Percentiles rank a stretch among this genome's conserved stretches.
phyloP scores from a whole-genome alignment of 2,113 vertebrate species.

The Tachycineta bicolor region DNA sequence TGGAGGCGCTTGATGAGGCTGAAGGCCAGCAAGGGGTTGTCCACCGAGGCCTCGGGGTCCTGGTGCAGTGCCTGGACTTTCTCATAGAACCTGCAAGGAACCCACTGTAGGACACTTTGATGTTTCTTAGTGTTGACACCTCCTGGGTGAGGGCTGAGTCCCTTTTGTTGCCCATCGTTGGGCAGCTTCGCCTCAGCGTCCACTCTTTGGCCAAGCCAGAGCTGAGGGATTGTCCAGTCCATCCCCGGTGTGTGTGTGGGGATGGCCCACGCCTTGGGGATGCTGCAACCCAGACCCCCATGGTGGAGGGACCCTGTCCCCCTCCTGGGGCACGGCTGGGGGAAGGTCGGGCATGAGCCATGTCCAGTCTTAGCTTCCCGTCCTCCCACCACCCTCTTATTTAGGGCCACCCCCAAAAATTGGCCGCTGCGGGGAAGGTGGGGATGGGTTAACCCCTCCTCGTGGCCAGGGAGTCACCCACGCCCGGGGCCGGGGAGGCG shows the following conservation, averaged over 20 bases:
- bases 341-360: fast-evolving
- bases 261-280: fast-evolving
- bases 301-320: neutral
- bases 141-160: fast-evolving
- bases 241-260: neutral
- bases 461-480: neutral
- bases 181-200: neutral
- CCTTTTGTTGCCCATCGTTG: fast-evolving
- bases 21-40: slow-evolving; percentile 89
- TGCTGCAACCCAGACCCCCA: neutral
- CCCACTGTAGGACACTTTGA: neutral
- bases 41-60: slow-evolving; percentile 66
- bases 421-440: neutral
- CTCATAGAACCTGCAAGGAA: slow-evolving; percentile 83
- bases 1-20: slow-evolving; percentile 91
- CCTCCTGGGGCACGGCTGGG: fast-evolving
- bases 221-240: fast-evolving
- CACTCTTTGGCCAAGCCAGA: neutral
- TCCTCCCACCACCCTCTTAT: neutral
- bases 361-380: fast-evolving
- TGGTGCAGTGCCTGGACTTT: slow-evolving; percentile 84
- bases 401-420: neutral
- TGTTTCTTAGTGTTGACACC: neutral
- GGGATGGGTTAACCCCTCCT: neutral
- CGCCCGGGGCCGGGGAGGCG: neutral